Base-by-base conservation (phyloP, 2,888 invertebrate species). In the Synergus gifuensis region DNA sequence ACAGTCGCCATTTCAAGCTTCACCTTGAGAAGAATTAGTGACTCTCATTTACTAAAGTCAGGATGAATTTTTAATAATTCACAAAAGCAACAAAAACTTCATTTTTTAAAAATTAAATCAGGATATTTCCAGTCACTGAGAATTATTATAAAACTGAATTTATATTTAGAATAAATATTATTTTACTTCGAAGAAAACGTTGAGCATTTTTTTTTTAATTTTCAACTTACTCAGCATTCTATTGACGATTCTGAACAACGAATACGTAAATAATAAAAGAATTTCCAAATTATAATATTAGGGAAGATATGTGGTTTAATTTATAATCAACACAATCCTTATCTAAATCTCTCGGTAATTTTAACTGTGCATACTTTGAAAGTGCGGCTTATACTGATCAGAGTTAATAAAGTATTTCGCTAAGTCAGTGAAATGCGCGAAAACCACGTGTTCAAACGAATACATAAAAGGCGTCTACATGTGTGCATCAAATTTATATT, bases 301-400 rank as follows among this genome's bases (percentile, higher is more conserved):
- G 2, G 1, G n/a, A 8, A 8, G 54, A n/a, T n/a, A 8, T 54
- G 2, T 54, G 22, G 11, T 60, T 3, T 12, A 4, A 22, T 28
- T 60, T 18, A 22, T 18, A 76, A 60, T n/a, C 76, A 66, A 60
- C 9, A 22, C 67, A 54, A 64, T 22, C 7, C 11, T 16, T 44
- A 22, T 46, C 46, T 58, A 3, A 54, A 67, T 67, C 18, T 16
- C 60, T 40, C 1, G 28, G 7, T 58, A 40, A 66, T 28, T 67
- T 49, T 14, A 42, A 62, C 49, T 85, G 82, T 76, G 46, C 73
- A 54, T 79, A 36, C 76, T 79, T 63, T 82, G 77, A 79, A 77
- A 18, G 82, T 78, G 54, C 42, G 46, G 79, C 73, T 76, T 58
- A 12, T 77, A 84, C 84, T 84, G 81, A 81, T 76, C 77, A 67